Percentiles rank a stretch among this genome's conserved stretches.
Evolutionary conservation across 2,113 vertebrate species (phyloP).

Genomic region (Chlorodrepanis virens): DNA sequence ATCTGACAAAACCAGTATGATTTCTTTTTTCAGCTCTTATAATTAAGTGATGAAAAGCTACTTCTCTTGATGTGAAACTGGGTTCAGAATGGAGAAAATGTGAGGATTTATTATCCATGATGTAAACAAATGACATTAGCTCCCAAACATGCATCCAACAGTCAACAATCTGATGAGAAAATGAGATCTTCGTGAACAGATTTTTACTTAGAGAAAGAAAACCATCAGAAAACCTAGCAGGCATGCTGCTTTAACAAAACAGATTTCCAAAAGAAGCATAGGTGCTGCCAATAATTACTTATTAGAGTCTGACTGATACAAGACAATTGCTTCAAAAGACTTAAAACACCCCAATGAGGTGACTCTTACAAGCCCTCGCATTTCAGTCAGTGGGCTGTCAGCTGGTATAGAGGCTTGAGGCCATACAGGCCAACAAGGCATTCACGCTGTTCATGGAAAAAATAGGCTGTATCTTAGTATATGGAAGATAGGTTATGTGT

Average conservation of each 20-base stretch:
- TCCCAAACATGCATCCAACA: not conserved
- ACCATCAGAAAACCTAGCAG: not conserved
- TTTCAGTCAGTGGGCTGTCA: not conserved
- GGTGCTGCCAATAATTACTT: not conserved
- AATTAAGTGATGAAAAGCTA: not conserved
- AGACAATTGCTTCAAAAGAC: not conserved
- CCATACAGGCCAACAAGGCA: not conserved
- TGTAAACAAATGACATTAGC: not conserved
- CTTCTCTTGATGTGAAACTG: not conserved
- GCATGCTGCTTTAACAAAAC: not conserved
- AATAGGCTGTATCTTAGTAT: not conserved
- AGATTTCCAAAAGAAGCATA: not conserved
- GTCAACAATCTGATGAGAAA: not conserved
- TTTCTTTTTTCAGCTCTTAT: not conserved
- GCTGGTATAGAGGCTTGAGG: not conserved
- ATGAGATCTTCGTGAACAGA: not conserved
- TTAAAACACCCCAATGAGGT: not conserved
- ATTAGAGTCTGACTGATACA: not conserved
- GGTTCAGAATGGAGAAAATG: not conserved
- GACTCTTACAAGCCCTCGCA: not conserved
- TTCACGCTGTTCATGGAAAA: not conserved
- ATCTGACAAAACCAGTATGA: not conserved
- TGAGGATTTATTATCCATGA: not conserved
- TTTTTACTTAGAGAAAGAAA: not conserved
- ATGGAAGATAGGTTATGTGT: not conserved